Evolutionary conservation across 2,797 vertebrate species (phyloP), one percentile per base, ranked within the genome.

Genomic region (Macropus fuliginosus): DNA sequence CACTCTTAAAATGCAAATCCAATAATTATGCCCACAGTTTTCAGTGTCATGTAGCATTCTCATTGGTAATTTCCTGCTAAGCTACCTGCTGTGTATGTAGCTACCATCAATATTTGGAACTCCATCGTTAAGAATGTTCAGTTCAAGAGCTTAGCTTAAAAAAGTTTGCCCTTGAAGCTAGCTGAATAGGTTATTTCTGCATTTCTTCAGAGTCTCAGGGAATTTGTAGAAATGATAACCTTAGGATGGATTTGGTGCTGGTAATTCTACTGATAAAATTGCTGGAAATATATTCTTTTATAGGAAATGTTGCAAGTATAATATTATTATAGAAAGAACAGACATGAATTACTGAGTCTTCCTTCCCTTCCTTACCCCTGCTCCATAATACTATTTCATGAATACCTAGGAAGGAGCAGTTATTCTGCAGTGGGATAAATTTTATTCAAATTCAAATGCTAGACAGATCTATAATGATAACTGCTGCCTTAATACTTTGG

Each of bases 381-480:
- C 21, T 87, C 21, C 46, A 94, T 62, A 10, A 91, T 93, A 27
- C 50, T 62, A 16, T 57, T 59, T 54, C 66, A 21, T 95, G 93
- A 91, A 50, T 93, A 31, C 28, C 57, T 56, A 57, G 54, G 55
- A 92, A 27, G 81, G 21, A 59, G 5, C 29, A 93, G 93, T 56
- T 94, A 40, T 92, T 94, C 54, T 92, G 50, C 55, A 94, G 92
- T 54, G 87, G 46, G 87, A 92, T 50, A 57, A 21, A 56, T 92
- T 96, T 96, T 91, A 93, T 57, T 96, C 90, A 89, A 12, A 87
- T 54, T 34, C 59, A 92, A 74, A 92, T 94, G 52, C n/a, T 95
- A 59, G 54, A 34, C 90, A 96, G 14, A 55, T 50, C 50, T 93
- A 50, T 94, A 54, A 34, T 93, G 54, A 56, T 56, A 91, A 91